Conservation (phyloP, 1,140 invertebrate genomes). For the Rhopalosiphum maidis region DNA sequence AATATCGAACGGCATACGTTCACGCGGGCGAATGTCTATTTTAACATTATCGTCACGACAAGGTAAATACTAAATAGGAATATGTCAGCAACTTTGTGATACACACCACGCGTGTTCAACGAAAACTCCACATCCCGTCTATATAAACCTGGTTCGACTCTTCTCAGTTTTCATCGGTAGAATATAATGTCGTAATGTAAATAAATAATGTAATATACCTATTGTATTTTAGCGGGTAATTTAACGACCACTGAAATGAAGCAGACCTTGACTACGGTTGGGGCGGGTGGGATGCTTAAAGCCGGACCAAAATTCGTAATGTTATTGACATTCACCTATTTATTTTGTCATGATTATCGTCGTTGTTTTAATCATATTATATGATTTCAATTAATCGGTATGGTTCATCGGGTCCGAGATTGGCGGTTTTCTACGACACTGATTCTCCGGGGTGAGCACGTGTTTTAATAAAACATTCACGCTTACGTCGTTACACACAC, state of each 20-base stretch:
- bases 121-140: neutral
- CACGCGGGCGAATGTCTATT: neutral
- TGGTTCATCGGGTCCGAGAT: neutral
- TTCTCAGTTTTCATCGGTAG: neutral
- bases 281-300: neutral
- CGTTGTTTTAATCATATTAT: neutral
- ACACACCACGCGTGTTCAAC: neutral
- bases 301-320: neutral
- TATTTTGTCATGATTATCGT: neutral
- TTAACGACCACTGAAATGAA: neutral
- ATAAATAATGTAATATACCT: neutral
- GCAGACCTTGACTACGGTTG: neutral
- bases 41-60: neutral
- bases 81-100: neutral
- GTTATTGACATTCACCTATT: neutral
- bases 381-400: neutral
- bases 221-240: neutral
- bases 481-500: neutral
- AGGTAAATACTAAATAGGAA: neutral
- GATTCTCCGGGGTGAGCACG: too few relatives aligned
- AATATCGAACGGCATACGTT: neutral
- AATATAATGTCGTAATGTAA: neutral
- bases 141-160: neutral
- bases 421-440: neutral
- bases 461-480: conserved; percentile 34